These are phyloP conservation scores for Pachyrhynchus sulphureomaculatus DNA, from an alignment of 1,140 invertebrate genomes.

Conservation along the genomic window DNA sequence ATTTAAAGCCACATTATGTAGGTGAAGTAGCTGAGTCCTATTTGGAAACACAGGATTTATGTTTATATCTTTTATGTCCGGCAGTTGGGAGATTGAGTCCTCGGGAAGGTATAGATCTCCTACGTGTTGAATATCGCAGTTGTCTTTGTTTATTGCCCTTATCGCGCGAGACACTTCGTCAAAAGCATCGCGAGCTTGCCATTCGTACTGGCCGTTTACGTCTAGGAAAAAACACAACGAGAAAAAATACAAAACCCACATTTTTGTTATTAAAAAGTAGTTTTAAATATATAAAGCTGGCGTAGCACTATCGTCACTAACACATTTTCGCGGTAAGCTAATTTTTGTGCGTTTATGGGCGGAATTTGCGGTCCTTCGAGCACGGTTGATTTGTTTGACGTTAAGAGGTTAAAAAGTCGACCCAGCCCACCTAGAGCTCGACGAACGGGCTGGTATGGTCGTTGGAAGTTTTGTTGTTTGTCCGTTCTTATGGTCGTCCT, in stretches of 20 bases:
- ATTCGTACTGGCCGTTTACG: conserved; percentile 82
- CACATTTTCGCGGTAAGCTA: not conserved
- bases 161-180: conserved; percentile 83
- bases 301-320: not conserved
- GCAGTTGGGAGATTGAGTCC: conserved; percentile 85
- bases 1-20: conserved; percentile 94
- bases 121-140: conserved; percentile 86
- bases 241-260: conserved; percentile 17
- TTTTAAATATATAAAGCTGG: too few relatives aligned
- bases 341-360: not conserved
- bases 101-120: conserved; percentile 80
- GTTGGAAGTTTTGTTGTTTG: not conserved
- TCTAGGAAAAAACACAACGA: conserved; percentile 52
- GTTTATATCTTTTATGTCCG: conserved; percentile 92
- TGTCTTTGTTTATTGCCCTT: conserved; percentile 77
- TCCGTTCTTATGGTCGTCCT: not conserved
- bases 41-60: conserved; percentile 95
- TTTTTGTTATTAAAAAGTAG: not conserved
- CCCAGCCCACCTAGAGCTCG: conserved; percentile 15
- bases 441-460: conserved; percentile 2
- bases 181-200: conserved; percentile 84
- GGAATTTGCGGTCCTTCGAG: not conserved
- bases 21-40: conserved; percentile 85
- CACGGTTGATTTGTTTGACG: not conserved
- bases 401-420: conserved; percentile 10